Evolutionary conservation across 35 echinoderm and acorn worm species (phyloP).

Genomic region (Lytechinus pictus): DNA sequence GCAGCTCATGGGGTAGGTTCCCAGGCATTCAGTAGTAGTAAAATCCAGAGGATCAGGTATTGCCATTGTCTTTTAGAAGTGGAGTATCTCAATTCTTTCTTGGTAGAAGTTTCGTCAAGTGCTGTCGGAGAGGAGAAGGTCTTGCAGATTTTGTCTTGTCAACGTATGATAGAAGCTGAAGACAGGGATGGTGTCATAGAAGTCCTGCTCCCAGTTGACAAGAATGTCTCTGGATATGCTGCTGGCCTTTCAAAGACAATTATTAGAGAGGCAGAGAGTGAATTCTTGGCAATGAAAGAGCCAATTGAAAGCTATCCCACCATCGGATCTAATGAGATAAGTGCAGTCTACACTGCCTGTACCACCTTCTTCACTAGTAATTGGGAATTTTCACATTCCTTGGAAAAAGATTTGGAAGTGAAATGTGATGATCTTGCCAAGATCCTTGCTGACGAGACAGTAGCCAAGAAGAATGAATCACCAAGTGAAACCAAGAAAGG

Average conservation of each 20-base stretch:
- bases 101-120: neutral
- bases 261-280: slow-evolving; percentile 23
- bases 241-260: slow-evolving; percentile 26
- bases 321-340: slow-evolving; percentile 26
- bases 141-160: slow-evolving; percentile 19
- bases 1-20: neutral
- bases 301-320: neutral
- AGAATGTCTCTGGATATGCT: neutral
- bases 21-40: neutral
- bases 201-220: neutral
- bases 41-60: neutral
- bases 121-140: neutral
- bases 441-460: slow-evolving; percentile 38
- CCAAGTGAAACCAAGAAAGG: neutral
- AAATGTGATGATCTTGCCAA: neutral
- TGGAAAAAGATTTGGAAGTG: slow-evolving; percentile 36
- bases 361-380: slow-evolving; percentile 28
- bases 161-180: slow-evolving; percentile 43
- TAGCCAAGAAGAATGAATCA: slow-evolving; percentile 4
- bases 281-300: slow-evolving; percentile 25
- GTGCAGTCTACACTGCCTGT: slow-evolving; percentile 16
- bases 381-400: slow-evolving; percentile 15
- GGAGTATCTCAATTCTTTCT: slow-evolving; percentile 40
- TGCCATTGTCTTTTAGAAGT: slow-evolving; percentile 25
- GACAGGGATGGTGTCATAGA: neutral